phyloP scores from a whole-genome alignment of 1,140 invertebrate genomes.

The Formica exsecta region DNA sequence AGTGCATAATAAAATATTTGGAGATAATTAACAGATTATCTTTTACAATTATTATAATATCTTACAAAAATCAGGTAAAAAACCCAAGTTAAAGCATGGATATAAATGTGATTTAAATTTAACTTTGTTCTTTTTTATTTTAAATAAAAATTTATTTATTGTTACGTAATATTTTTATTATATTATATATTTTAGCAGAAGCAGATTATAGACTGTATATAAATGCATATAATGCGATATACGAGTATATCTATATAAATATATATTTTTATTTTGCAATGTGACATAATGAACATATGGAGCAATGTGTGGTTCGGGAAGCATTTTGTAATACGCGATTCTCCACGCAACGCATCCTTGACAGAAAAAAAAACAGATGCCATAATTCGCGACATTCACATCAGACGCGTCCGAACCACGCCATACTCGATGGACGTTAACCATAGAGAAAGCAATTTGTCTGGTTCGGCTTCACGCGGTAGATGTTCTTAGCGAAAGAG shows the following conservation, averaged over 20 bases:
- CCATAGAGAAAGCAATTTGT: constrained; percentile 49
- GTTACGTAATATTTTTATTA: no score
- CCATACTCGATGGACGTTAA: background rate
- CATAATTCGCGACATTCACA: constrained; percentile 39
- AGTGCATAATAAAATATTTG: background rate
- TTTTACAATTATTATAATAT: background rate
- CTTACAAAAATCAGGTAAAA: background rate
- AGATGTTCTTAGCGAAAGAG: constrained; percentile 41
- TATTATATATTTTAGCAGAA: no score
- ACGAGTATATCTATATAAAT: background rate
- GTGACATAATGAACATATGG: background rate
- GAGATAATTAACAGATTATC: background rate
- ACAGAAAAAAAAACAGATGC: constrained; percentile 49
- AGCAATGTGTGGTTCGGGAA: background rate
- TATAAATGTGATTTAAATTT: background rate
- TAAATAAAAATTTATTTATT: no score
- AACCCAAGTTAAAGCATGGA: background rate
- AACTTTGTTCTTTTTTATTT: no score
- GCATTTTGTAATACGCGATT: constrained; percentile 12
- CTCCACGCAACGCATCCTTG: constrained; percentile 17
- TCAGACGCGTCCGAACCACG: constrained; percentile 12
- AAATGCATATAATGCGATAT: no score
- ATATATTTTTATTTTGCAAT: constrained; percentile 1
- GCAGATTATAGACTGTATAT: background rate
- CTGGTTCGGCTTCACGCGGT: constrained; percentile 33